phyloP scores from a whole-genome alignment of 92 coral and sea anemone species.

The Porites divaricata region DNA sequence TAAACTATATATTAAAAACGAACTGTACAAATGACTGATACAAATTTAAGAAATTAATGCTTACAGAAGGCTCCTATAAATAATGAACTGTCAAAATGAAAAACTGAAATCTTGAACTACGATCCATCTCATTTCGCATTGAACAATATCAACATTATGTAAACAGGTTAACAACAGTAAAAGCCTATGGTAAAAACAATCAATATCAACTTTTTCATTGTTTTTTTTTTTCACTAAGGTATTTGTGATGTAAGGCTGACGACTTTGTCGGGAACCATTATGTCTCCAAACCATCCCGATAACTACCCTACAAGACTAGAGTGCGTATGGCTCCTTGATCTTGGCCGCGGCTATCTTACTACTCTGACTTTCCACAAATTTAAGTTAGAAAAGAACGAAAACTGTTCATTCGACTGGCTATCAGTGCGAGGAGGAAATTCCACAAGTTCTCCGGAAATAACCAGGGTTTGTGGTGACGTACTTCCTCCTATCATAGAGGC shows the following conservation, averaged over 20 bases:
- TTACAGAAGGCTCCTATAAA: no score
- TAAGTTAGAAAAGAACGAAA: conserved; percentile 51
- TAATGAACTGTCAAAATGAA: no score
- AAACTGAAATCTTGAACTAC: no score
- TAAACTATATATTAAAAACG: no score
- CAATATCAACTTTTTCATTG: neutral
- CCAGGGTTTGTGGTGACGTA: conserved; percentile 51
- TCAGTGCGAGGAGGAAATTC: conserved; percentile 62
- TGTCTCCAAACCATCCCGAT: conserved; percentile 73
- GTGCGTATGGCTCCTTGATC: conserved; percentile 77
- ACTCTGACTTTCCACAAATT: conserved; percentile 69
- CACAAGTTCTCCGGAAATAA: conserved; percentile 32
- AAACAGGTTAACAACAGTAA: no score
- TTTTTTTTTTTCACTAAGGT: conserved; percentile 37
- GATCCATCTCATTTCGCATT: no score
- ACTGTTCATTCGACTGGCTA: conserved; percentile 69
- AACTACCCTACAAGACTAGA: conserved; percentile 49
- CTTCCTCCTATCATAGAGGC: conserved; percentile 64
- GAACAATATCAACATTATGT: no score
- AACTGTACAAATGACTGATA: no score
- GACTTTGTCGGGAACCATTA: conserved; percentile 55
- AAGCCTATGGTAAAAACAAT: neutral
- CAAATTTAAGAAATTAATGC: no score
- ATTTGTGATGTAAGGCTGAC: conserved; percentile 56
- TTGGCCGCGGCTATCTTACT: conserved; percentile 73